Conservation (phyloP, 2,888 invertebrate species). For the Barypeithes pellucidus region DNA sequence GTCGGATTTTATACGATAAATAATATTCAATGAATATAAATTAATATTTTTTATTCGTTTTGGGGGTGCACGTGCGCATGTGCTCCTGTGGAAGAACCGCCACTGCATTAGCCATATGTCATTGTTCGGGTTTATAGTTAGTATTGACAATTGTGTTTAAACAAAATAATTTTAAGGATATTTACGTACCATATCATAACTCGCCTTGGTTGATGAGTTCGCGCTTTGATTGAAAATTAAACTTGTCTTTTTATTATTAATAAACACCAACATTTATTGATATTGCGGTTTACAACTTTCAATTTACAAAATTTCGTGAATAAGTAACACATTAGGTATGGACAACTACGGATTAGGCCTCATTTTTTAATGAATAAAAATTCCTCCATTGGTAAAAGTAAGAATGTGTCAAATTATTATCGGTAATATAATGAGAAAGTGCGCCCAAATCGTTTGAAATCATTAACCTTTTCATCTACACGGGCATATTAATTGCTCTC, state of each 20-base stretch:
- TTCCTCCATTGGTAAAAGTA: constrained; percentile 12
- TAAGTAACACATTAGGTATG: constrained; percentile 4
- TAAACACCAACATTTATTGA: constrained; percentile 11
- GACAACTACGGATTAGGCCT: background rate
- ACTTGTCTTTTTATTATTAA: background rate
- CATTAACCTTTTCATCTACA: background rate
- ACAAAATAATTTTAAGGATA: background rate
- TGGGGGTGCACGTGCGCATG: too few relatives aligned
- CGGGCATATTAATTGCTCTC: background rate
- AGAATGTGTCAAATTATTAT: constrained; percentile 3
- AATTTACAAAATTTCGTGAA: background rate
- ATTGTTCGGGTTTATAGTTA: too few relatives aligned
- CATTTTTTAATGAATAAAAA: background rate
- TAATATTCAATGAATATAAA: too few relatives aligned
- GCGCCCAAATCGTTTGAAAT: background rate
- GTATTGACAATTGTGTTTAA: background rate
- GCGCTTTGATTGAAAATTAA: background rate
- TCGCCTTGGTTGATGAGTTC: constrained; percentile 5
- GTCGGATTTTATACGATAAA: too few relatives aligned
- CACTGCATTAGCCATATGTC: too few relatives aligned
- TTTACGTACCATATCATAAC: background rate
- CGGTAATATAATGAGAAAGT: constrained; percentile 2
- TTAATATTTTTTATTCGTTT: too few relatives aligned
- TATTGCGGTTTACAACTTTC: constrained; percentile 20
- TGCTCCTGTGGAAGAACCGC: too few relatives aligned